These are phyloP conservation scores for Parazoanthus atlanticus DNA, from an alignment of 92 coral and sea anemone species.

Conservation along the genomic window DNA sequence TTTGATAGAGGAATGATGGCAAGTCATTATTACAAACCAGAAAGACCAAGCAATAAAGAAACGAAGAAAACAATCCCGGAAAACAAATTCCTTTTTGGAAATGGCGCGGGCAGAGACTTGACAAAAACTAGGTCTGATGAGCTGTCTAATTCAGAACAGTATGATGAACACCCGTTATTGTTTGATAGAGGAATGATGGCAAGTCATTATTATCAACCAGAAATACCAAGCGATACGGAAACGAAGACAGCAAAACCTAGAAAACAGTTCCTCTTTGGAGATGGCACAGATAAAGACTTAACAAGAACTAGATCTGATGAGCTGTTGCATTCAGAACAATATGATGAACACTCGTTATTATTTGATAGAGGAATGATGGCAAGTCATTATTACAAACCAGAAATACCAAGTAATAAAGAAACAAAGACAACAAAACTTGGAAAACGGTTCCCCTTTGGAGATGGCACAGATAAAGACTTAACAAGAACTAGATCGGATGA, in stretches of 20 bases:
- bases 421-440: background rate
- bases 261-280: background rate
- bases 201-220: background rate
- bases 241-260: background rate
- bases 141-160: background rate
- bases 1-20: constrained; percentile 3
- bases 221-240: background rate
- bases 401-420: background rate
- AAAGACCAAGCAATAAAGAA: background rate
- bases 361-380: constrained; percentile 1
- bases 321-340: background rate
- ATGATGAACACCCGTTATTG: background rate
- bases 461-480: background rate
- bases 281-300: background rate
- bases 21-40: background rate
- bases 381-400: background rate
- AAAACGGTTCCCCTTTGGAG: background rate
- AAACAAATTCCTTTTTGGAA: background rate
- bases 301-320: background rate
- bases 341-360: background rate
- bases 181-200: constrained; percentile 22
- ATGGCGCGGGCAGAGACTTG: background rate
- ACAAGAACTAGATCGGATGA: background rate
- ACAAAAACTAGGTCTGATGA: background rate
- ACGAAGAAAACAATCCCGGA: background rate